Evolutionary conservation across 2,888 invertebrate species (phyloP).

Genomic region (Hirtodrosophila histrioides): DNA sequence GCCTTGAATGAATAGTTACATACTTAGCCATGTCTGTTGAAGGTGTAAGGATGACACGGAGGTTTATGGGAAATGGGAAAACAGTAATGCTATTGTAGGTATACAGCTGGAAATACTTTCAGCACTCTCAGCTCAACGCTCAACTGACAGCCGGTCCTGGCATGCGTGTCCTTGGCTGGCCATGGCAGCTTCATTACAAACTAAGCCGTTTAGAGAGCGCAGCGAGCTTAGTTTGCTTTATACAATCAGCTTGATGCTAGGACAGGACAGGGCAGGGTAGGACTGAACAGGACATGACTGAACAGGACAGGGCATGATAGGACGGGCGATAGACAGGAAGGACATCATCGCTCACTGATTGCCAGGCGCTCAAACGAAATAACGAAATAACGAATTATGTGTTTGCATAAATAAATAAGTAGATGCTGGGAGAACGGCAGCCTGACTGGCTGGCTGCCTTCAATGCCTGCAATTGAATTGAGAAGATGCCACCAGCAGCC

Average conservation of each 20-base stretch:
- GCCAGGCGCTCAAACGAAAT: conserved; percentile 49
- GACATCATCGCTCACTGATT: conserved; percentile 47
- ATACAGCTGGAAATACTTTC: conserved; percentile 11
- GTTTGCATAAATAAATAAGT: conserved; percentile 54
- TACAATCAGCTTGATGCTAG: conserved; percentile 62
- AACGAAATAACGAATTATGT: conserved; percentile 52
- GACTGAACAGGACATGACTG: conserved; percentile 1
- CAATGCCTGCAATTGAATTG: conserved; percentile 32
- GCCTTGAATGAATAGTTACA: not conserved
- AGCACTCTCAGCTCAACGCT: not conserved
- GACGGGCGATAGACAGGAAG: conserved; percentile 9
- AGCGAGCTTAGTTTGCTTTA: conserved; percentile 62
- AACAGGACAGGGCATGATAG: not conserved
- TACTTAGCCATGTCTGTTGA: not conserved
- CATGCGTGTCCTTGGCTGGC: conserved; percentile 41
- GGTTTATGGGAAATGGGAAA: not conserved
- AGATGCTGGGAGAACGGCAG: conserved; percentile 4
- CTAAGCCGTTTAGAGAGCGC: conserved; percentile 65
- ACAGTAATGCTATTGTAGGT: conserved; percentile 18
- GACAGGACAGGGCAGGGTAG: conserved; percentile 3
- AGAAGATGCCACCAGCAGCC: conserved; percentile 17
- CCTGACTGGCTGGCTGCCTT: conserved; percentile 6
- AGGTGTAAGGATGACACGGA: conserved; percentile 2
- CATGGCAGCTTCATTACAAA: conserved; percentile 59
- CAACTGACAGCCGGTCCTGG: conserved; percentile 4